These are phyloP conservation scores for Zaprionus gabonicus DNA, from an alignment of 1,140 invertebrate genomes.

Conservation along the genomic window DNA sequence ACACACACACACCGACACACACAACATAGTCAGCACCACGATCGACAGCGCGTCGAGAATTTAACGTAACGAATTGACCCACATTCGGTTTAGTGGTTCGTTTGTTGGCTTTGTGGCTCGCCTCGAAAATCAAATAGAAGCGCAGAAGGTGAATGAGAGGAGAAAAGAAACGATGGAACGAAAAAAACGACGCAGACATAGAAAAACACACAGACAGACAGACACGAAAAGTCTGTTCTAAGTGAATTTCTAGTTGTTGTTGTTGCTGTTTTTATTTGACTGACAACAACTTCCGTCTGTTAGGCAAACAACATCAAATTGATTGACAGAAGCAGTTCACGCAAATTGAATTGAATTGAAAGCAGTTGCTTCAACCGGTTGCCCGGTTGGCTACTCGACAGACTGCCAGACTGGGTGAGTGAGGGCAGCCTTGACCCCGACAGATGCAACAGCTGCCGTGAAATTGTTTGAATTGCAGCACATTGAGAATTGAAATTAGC, in stretches of 20 bases:
- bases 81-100: slow-evolving; percentile 41
- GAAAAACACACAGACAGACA: slow-evolving; percentile 16
- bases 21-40: slow-evolving; percentile 5
- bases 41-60: slow-evolving; percentile 42
- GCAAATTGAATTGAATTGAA: slow-evolving; percentile 31
- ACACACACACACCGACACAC: slow-evolving; percentile 15
- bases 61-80: slow-evolving; percentile 58
- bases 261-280: slow-evolving; percentile 9
- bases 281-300: slow-evolving; percentile 47
- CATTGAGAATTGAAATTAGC: background rate
- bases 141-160: slow-evolving; percentile 6
- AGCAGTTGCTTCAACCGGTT: slow-evolving; percentile 17
- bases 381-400: background rate
- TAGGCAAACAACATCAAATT: slow-evolving; percentile 47
- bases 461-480: background rate
- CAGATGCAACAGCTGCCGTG: slow-evolving; percentile 22
- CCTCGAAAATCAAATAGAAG: slow-evolving; percentile 19
- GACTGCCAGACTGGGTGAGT: background rate
- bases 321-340: slow-evolving; percentile 47
- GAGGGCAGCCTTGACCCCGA: slow-evolving; percentile 15
- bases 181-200: background rate
- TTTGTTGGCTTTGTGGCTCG: slow-evolving; percentile 30
- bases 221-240: slow-evolving; percentile 33
- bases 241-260: slow-evolving; percentile 5
- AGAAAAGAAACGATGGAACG: slow-evolving; percentile 28